A percentile compares a stretch with the other conserved stretches of the same genome.
Conservation (phyloP, 2,888 invertebrate genomes). For the Callinectes sapidus region DNA sequence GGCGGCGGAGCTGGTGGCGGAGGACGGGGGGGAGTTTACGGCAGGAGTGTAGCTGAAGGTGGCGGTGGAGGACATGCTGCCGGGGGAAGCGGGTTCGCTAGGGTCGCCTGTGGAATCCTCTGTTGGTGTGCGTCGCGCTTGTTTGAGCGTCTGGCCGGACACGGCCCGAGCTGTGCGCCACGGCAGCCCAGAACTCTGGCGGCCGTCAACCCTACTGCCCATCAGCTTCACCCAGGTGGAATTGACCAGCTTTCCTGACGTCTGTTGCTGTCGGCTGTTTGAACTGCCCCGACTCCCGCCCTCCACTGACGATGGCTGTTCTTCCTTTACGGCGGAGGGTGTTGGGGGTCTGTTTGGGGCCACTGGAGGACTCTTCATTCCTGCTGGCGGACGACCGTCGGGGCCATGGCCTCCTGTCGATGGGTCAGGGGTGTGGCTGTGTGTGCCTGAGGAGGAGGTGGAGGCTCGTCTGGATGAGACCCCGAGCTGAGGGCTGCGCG, state of each 20-base stretch:
- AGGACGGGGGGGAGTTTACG: conserved; percentile 62
- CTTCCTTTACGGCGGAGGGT: conserved; percentile 51
- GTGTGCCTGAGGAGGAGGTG: conserved; percentile 52
- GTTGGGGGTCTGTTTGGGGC: conserved; percentile 6
- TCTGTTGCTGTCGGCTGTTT: conserved; percentile 27
- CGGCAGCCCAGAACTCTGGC: conserved; percentile 58
- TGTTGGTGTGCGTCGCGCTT: conserved; percentile 53
- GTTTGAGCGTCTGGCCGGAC: conserved; percentile 65
- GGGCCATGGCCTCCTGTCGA: conserved; percentile 8
- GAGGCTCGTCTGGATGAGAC: conserved; percentile 34
- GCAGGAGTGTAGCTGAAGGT: conserved; percentile 62
- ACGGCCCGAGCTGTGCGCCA: conserved; percentile 71
- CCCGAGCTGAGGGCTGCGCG: conserved; percentile 48
- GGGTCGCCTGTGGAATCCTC: conserved; percentile 46
- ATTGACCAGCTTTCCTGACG: conserved; percentile 64
- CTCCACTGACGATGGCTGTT: conserved; percentile 68
- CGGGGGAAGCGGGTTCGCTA: conserved; percentile 54
- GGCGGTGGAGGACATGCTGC: conserved; percentile 60
- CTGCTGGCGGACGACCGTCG: conserved; percentile 52
- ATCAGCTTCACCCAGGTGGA: conserved; percentile 70
- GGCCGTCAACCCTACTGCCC: conserved; percentile 58
- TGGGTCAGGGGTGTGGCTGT: conserved; percentile 50
- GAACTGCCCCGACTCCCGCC: not conserved
- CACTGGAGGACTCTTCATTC: conserved; percentile 54
- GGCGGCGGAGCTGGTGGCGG: conserved; percentile 53